A percentile compares a stretch with the other conserved stretches of the same genome.
phyloP scores from a whole-genome alignment of 2,113 vertebrate genomes.

The Cinclus mexicanus region DNA sequence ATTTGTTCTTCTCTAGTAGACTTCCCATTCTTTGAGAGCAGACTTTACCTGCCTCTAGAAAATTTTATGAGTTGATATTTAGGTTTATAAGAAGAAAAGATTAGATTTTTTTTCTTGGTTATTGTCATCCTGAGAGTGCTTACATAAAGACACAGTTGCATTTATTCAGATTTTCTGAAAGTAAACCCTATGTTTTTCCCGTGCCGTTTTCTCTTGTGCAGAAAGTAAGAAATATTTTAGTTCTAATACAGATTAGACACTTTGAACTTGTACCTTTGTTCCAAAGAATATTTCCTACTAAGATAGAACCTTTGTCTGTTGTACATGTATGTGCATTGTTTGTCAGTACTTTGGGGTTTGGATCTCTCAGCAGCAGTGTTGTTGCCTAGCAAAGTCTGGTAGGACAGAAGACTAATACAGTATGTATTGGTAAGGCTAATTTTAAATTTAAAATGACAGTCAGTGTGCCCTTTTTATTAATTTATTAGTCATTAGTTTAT shows the following conservation, averaged over 20 bases:
- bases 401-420: background rate
- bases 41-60: background rate
- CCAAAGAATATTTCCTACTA: background rate
- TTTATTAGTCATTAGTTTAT: background rate
- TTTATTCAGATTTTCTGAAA: background rate
- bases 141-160: background rate
- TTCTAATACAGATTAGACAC: background rate
- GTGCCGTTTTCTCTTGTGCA: background rate
- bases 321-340: fast-evolving
- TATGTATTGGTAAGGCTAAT: background rate
- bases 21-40: background rate
- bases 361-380: background rate
- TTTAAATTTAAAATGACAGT: slow-evolving; percentile 6
- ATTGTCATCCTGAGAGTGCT: background rate
- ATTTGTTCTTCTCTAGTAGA: background rate
- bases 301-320: background rate
- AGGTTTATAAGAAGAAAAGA: background rate
- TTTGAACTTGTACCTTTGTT: background rate
- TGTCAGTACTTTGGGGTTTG: background rate
- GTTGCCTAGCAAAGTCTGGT: background rate
- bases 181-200: background rate
- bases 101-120: background rate
- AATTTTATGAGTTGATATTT: background rate
- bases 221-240: background rate
- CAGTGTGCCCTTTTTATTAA: background rate